Percentiles rank a stretch among this genome's conserved stretches.
phyloP scores from a whole-genome alignment of 1,140 invertebrate species.

The Drosophila pallidifrons region DNA sequence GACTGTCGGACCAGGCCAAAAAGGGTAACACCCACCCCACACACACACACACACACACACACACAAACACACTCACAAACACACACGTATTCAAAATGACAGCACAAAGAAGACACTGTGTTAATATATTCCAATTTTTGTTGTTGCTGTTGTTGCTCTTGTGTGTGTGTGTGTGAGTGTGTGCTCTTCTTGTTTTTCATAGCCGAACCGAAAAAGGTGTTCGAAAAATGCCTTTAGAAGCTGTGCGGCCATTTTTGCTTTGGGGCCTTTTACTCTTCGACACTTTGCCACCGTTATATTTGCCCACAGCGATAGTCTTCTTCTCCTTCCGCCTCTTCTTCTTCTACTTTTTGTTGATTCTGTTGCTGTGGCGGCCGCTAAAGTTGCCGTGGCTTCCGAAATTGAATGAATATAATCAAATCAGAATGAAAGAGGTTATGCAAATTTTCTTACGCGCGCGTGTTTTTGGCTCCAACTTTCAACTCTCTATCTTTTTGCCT shows the following conservation, averaged over 20 bases:
- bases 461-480: neutral
- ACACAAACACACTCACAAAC: no score
- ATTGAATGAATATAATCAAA: conserved; percentile 80
- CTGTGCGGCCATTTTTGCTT: conserved; percentile 13
- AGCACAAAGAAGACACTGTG: neutral
- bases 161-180: no score
- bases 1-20: conserved; percentile 55
- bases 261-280: conserved; percentile 29
- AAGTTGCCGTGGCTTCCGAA: conserved; percentile 64
- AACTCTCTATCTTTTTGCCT: neutral
- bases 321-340: neutral
- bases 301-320: neutral
- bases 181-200: neutral
- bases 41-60: conserved; percentile 1
- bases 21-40: conserved; percentile 48
- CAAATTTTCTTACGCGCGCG: conserved; percentile 52
- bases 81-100: no score
- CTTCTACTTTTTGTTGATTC: neutral
- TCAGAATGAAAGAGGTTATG: conserved; percentile 75
- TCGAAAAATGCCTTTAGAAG: conserved; percentile 13
- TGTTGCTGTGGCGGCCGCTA: conserved; percentile 15
- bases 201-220: conserved; percentile 22
- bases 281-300: conserved; percentile 18
- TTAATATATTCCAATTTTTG: conserved; percentile 47
- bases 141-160: neutral